Evolutionary conservation across 2,797 vertebrate species (phyloP), one percentile per base, ranked within the genome.

Genomic region (Echeneis naucrates): DNA sequence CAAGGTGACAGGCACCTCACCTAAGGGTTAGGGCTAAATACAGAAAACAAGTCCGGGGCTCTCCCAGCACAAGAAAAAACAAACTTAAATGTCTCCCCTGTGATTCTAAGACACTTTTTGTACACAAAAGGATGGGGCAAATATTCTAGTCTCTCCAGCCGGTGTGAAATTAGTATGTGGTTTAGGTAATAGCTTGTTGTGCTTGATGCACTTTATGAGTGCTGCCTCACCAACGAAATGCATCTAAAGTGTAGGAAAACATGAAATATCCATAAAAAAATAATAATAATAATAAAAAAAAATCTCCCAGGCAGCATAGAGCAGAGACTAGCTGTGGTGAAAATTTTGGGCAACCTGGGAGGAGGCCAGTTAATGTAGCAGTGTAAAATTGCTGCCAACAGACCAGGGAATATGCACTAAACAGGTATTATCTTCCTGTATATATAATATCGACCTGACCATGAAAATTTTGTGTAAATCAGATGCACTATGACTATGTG

Each of bases 121-220:
- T 35, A 19, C 50, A 57, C 23, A 4, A 56, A 65, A 66, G 19
- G 35, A 38, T 32, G 59, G 16, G 50, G 13, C 38, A 68, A 3
- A 32, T 17, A 14, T 68, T 24, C 64, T 45, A 63, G 56, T 33
- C 24, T 42, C 55, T 42, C 12, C 19, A 11, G 60, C 24, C 50
- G 24, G 14, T 55, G 35, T 59, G 23, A 51, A 51, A 75, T 72
- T 32, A 5, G 23, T 14, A 65, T 57, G 19, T 33, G 50, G 14
- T 50, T 68, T 68, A 33, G 35, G 17, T 19, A 40, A 32, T 32
- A 58, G 35, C 30, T 55, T 55, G 40, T 55, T 69, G 30, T 30
- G 6, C 30, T 30, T 30, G 30, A 44, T 4, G 4, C 17, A 45
- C 10, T n/a, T n/a, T n/a, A 24, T 45, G 12, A 63, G 37, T 23